Evolutionary conservation across 1,140 invertebrate genomes (phyloP).

Genomic region (Portunus trituberculatus): DNA sequence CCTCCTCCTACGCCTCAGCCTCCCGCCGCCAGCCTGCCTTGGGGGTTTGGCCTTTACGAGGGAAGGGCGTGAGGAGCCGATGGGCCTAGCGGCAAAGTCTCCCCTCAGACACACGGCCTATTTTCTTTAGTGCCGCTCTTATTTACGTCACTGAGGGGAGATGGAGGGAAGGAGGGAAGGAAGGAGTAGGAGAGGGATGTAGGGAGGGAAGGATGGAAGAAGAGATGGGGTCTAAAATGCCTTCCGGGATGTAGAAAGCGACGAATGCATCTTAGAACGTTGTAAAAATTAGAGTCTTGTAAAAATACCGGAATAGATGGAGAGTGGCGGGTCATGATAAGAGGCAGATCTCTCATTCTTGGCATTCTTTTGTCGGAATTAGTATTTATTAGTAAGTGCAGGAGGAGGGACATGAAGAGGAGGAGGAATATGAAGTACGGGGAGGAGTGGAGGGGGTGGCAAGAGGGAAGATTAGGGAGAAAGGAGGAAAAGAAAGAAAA

Average conservation of each 20-base stretch:
- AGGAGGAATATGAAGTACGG: background rate
- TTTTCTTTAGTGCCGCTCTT: conserved; percentile 47
- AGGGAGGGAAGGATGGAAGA: background rate
- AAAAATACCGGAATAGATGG: too few relatives aligned
- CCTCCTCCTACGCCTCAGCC: background rate
- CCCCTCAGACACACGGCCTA: conserved; percentile 53
- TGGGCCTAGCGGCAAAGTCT: background rate
- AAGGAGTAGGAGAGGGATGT: background rate
- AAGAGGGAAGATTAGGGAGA: background rate
- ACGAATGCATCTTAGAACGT: too few relatives aligned
- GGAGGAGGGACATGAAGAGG: background rate
- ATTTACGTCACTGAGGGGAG: background rate
- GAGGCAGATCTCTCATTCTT: too few relatives aligned
- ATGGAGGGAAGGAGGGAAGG: background rate
- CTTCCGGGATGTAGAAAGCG: background rate
- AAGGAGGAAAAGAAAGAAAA: background rate
- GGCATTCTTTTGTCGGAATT: too few relatives aligned
- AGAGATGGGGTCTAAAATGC: background rate
- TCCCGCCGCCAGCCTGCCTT: background rate
- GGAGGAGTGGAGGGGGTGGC: background rate
- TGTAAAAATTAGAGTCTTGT: too few relatives aligned
- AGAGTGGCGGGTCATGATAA: too few relatives aligned
- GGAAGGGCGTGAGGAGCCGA: conserved; percentile 7
- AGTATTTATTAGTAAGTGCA: background rate
- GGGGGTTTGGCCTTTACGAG: background rate